A percentile compares a stretch with the other conserved stretches of the same genome.
Evolutionary conservation across 2,888 invertebrate species (phyloP).

Genomic region (Nasonovia ribisnigri): DNA sequence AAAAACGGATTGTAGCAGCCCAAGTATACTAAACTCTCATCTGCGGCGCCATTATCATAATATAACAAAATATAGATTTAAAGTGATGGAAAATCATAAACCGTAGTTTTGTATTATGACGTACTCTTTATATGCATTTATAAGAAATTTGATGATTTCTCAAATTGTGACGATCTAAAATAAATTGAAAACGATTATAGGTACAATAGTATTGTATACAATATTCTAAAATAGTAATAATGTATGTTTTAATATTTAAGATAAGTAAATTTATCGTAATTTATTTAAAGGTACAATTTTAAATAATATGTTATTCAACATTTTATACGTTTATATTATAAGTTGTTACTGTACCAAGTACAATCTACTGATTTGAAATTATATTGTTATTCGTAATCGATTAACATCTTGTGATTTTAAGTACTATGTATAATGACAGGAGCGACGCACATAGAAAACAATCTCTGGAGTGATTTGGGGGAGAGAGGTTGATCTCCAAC

Average conservation of each 20-base stretch:
- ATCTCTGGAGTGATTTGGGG: background rate
- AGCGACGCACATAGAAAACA: background rate
- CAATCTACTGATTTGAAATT: background rate
- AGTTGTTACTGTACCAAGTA: background rate
- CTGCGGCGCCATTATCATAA: background rate
- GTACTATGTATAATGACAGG: background rate
- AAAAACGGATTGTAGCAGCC: background rate
- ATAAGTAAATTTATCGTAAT: background rate
- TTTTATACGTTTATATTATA: background rate
- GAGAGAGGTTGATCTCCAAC: background rate
- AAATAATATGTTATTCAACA: background rate
- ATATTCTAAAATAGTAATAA: background rate
- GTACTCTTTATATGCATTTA: background rate
- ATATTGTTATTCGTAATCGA: background rate
- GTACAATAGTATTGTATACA: background rate
- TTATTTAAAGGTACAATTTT: too few relatives aligned
- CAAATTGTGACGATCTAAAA: background rate
- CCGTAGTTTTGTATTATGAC: background rate
- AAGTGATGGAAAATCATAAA: background rate
- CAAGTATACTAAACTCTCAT: background rate
- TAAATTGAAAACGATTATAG: background rate
- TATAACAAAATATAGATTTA: background rate
- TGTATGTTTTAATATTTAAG: background rate
- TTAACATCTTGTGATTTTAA: background rate
- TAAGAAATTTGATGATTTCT: background rate